Evolutionary conservation across 2,888 invertebrate species (phyloP).

Genomic region (Hesperia comma): DNA sequence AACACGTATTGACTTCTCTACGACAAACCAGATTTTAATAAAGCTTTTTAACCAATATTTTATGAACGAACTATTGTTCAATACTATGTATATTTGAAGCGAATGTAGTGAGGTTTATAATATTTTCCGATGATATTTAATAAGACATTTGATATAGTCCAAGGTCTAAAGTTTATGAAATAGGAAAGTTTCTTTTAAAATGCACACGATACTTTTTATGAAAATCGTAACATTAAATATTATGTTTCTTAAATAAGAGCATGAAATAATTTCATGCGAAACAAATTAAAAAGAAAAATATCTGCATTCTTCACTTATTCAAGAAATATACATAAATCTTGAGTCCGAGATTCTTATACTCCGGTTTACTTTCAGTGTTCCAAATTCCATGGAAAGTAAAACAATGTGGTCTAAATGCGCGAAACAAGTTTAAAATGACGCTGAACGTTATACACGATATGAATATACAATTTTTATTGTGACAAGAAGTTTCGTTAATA

Average conservation of each 20-base stretch:
- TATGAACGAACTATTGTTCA: neutral
- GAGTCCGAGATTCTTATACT: conserved; percentile 18
- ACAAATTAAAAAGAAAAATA: conserved; percentile 22
- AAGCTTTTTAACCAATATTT: conserved; percentile 1
- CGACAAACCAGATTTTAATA: conserved; percentile 17
- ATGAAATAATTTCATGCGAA: neutral
- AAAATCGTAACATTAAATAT: neutral
- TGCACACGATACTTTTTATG: too few species aligned
- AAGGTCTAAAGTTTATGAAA: too few species aligned
- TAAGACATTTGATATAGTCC: too few species aligned
- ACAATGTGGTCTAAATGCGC: conserved; percentile 34
- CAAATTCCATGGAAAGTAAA: conserved; percentile 34
- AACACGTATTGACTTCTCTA: conserved; percentile 22
- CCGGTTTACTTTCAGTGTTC: conserved; percentile 35
- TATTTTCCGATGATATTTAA: too few species aligned
- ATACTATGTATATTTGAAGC: too few species aligned
- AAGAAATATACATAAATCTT: conserved; percentile 28
- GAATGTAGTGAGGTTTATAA: too few species aligned
- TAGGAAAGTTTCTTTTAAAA: too few species aligned
- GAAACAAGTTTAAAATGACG: conserved; percentile 33
- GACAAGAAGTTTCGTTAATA: neutral
- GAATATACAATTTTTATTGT: neutral
- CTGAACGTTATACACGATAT: conserved; percentile 1
- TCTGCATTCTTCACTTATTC: conserved; percentile 18
- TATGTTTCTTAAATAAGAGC: neutral